A percentile compares a stretch with the other conserved stretches of the same genome.
Conservation (phyloP, 2,797 vertebrate genomes). For the Arctocebus calabarensis region DNA sequence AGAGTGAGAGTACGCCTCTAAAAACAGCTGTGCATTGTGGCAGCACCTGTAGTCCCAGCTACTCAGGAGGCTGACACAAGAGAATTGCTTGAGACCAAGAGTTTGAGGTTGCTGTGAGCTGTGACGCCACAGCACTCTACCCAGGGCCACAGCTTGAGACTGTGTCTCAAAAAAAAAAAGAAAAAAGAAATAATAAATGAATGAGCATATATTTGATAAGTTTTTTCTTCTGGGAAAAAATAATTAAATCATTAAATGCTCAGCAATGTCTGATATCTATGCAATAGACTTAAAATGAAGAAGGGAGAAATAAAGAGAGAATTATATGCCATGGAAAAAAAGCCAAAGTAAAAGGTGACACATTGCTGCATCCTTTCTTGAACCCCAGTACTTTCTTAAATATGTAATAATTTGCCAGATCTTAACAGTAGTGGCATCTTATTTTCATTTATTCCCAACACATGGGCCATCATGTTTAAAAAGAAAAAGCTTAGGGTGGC, state of each 20-base stretch:
- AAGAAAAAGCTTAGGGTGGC: background rate
- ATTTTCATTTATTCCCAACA: conserved; percentile 32
- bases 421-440: background rate
- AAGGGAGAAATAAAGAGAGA: background rate
- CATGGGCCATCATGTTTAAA: background rate
- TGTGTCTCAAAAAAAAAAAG: too few species aligned
- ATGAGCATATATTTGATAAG: background rate
- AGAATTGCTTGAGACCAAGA: too few species aligned
- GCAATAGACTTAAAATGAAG: background rate
- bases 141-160: too few species aligned
- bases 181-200: background rate
- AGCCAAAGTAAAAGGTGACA: background rate
- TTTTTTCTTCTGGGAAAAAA: conserved; percentile 4
- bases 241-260: background rate
- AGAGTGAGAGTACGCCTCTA: too few species aligned
- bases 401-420: background rate
- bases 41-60: too few species aligned
- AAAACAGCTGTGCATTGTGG: too few species aligned
- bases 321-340: background rate
- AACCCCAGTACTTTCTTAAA: background rate
- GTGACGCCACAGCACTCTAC: too few species aligned
- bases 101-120: too few species aligned
- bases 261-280: background rate
- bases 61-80: too few species aligned
- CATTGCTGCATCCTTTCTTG: background rate